These are phyloP conservation scores for Imbricaverruca yamaguchii DNA, from an alignment of 2,888 invertebrate species.

Conservation along the genomic window DNA sequence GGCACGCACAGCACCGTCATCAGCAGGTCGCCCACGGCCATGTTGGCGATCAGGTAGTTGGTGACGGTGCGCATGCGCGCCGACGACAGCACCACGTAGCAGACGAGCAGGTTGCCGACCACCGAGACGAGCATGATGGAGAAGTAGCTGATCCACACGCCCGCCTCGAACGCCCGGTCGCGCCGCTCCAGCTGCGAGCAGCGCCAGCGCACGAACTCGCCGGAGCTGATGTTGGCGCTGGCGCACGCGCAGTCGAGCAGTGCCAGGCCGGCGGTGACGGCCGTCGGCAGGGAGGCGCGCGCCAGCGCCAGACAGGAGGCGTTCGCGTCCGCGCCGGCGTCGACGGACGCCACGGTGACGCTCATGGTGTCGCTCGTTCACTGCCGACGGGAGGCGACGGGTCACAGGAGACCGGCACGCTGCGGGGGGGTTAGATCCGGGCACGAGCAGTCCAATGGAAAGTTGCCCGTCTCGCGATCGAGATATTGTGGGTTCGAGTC, in stretches of 20 bases:
- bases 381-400: no score
- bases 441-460: no score
- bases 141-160: slow-evolving; percentile 44
- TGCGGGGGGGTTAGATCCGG: no score
- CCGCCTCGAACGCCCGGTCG: slow-evolving; percentile 35
- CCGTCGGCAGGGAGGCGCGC: neutral
- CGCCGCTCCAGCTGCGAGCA: neutral
- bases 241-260: neutral
- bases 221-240: neutral
- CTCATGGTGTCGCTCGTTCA: no score
- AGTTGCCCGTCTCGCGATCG: no score
- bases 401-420: no score
- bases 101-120: slow-evolving; percentile 54
- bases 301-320: neutral
- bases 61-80: slow-evolving; percentile 86
- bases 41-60: slow-evolving; percentile 73
- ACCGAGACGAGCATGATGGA: slow-evolving; percentile 43
- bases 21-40: slow-evolving; percentile 80
- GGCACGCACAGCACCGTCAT: slow-evolving; percentile 88
- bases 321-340: neutral
- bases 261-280: neutral
- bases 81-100: slow-evolving; percentile 73
- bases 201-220: neutral
- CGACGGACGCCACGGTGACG: no score
- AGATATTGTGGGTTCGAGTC: no score